Percentiles rank a stretch among this genome's conserved stretches.
These are phyloP conservation scores for Xiphophorus couchianus DNA, from an alignment of 2,113 vertebrate genomes.

Conservation along the genomic window DNA sequence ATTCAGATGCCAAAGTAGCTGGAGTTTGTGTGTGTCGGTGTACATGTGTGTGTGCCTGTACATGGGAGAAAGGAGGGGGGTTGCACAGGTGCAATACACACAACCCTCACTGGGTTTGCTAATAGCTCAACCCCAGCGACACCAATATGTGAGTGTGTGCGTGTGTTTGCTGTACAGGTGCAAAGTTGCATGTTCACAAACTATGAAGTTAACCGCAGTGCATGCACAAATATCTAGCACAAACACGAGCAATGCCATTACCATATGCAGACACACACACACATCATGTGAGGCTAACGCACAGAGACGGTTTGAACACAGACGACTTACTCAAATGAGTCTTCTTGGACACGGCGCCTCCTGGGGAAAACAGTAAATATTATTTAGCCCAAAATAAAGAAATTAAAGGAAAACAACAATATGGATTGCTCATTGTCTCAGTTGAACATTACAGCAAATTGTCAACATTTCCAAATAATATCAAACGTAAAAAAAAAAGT, in stretches of 20 bases:
- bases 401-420: background rate
- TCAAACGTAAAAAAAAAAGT: background rate
- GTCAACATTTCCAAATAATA: background rate
- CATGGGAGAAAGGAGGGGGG: background rate
- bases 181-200: conserved; percentile 56
- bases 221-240: conserved; percentile 76
- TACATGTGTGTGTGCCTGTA: conserved; percentile 19
- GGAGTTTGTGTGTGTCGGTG: conserved; percentile 29
- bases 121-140: conserved; percentile 50
- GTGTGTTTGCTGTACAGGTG: conserved; percentile 61
- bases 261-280: conserved; percentile 13
- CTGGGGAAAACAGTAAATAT: conserved; percentile 35
- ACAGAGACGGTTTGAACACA: background rate
- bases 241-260: conserved; percentile 53
- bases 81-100: conserved; percentile 62
- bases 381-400: background rate
- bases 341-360: conserved; percentile 69
- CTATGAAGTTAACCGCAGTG: conserved; percentile 62
- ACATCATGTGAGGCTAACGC: conserved; percentile 5
- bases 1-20: conserved; percentile 52
- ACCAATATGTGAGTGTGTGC: conserved; percentile 32
- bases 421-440: background rate
- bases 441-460: background rate
- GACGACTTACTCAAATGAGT: conserved; percentile 71
- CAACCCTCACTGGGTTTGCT: conserved; percentile 21